Percentiles rank a stretch among this genome's conserved stretches.
These are phyloP conservation scores for Apotomis betuletana DNA, from an alignment of 2,888 invertebrate genomes.

Conservation along the genomic window DNA sequence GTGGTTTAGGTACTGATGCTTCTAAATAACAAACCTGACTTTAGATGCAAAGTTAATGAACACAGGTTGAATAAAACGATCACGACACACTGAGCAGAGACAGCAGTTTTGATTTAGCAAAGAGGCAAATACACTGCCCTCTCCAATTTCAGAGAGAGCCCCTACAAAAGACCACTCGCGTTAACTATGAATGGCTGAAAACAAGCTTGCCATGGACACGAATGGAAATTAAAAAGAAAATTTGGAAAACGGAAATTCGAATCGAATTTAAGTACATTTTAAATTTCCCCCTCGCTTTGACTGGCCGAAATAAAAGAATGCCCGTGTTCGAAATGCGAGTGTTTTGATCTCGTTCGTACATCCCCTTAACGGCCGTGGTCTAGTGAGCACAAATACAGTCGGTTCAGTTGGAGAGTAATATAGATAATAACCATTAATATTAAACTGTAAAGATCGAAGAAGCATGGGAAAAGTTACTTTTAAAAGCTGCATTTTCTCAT, in stretches of 20 bases:
- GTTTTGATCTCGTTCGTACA: constrained; percentile 77
- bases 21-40: background rate
- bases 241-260: constrained; percentile 74
- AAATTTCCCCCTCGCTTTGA: constrained; percentile 78
- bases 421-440: background rate
- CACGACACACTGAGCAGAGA: constrained; percentile 54
- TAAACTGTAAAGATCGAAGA: background rate
- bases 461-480: background rate
- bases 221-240: constrained; percentile 78
- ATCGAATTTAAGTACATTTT: constrained; percentile 83
- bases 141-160: constrained; percentile 80
- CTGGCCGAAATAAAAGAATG: constrained; percentile 78
- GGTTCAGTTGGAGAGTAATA: background rate
- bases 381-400: constrained; percentile 9
- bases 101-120: constrained; percentile 74
- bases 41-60: background rate
- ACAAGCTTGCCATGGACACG: constrained; percentile 71
- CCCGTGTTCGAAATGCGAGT: constrained; percentile 70
- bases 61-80: constrained; percentile 43
- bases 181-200: constrained; percentile 81
- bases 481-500: background rate
- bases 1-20: no score
- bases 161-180: constrained; percentile 81
- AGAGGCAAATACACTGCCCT: constrained; percentile 74
- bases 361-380: constrained; percentile 74